Conservation (phyloP, 1,140 invertebrate genomes). For the Diachasmimorpha longicaudata region DNA sequence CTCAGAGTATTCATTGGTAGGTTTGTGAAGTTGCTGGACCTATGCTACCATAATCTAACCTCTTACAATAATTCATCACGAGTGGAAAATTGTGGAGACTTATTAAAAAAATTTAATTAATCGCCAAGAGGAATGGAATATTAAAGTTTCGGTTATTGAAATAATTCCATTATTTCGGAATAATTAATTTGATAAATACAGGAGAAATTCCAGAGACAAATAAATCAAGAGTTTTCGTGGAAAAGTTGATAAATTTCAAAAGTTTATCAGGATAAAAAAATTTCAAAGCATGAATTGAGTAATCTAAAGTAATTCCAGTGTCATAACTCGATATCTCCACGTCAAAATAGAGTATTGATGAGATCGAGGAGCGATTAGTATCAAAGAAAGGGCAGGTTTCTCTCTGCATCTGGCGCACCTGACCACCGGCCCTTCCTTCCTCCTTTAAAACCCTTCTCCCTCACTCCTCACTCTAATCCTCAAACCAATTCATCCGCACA, state of each 20-base stretch:
- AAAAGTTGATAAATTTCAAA: too few relatives aligned
- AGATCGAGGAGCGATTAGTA: constrained; percentile 59
- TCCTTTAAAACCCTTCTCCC: not conserved
- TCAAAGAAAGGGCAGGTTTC: constrained; percentile 47
- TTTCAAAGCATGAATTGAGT: too few relatives aligned
- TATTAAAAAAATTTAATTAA: not conserved
- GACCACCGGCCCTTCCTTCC: constrained; percentile 42
- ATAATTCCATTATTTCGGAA: too few relatives aligned
- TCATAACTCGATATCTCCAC: too few relatives aligned
- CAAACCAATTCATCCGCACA: not conserved
- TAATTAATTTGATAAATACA: too few relatives aligned
- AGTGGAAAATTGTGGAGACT: not conserved
- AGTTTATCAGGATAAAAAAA: too few relatives aligned
- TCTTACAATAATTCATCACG: not conserved
- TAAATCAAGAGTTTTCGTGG: too few relatives aligned
- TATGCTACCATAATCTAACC: not conserved
- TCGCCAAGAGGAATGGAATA: too few relatives aligned
- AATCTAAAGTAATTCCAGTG: too few relatives aligned
- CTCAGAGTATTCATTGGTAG: not conserved
- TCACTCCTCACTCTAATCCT: not conserved
- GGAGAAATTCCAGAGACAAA: too few relatives aligned
- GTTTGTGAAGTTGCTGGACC: constrained; percentile 21
- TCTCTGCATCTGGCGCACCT: constrained; percentile 60
- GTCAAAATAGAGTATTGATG: not conserved
- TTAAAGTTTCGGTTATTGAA: too few relatives aligned